Conservation (phyloP, 2,888 invertebrate species). For the Halocaridina rubra region DNA sequence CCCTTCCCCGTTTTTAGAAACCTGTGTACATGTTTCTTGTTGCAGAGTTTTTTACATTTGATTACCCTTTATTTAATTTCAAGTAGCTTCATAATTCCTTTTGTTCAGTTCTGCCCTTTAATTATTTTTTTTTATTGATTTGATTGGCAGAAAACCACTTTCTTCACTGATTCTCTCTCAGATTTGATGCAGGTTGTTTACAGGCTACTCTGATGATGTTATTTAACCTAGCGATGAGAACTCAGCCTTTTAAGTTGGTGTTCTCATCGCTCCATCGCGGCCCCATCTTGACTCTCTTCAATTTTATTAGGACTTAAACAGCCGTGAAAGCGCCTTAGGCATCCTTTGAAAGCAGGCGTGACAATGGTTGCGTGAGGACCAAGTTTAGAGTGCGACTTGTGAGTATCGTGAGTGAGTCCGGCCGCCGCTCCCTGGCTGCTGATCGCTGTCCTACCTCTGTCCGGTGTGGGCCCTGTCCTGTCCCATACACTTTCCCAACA, state of each 20-base stretch:
- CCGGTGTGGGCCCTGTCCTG: conserved; percentile 62
- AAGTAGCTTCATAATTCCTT: conserved; percentile 60
- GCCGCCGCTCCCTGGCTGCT: conserved; percentile 57
- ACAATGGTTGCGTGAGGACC: conserved; percentile 63
- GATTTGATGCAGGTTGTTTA: conserved; percentile 60
- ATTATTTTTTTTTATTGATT: conserved; percentile 60
- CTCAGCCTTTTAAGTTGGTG: conserved; percentile 50
- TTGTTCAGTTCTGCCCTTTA: conserved; percentile 59
- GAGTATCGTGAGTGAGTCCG: conserved; percentile 61
- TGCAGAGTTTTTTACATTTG: conserved; percentile 59
- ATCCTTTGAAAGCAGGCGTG: conserved; percentile 63
- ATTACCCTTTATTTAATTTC: conserved; percentile 58
- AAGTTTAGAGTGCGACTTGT: conserved; percentile 62
- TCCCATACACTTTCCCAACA: conserved; percentile 51
- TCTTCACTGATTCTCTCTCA: conserved; percentile 55
- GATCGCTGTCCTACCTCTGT: conserved; percentile 55
- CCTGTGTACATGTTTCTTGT: conserved; percentile 58
- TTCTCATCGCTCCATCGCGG: conserved; percentile 60
- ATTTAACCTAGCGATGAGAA: conserved; percentile 58
- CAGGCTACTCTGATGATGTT: conserved; percentile 59
- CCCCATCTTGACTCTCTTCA: conserved; percentile 62
- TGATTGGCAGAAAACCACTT: conserved; percentile 57
- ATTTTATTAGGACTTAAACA: conserved; percentile 63
- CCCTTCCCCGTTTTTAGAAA: conserved; percentile 43
- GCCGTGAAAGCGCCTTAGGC: conserved; percentile 62